phyloP scores from a whole-genome alignment of 2,888 invertebrate genomes.

The Sphaeridia pumilis region DNA sequence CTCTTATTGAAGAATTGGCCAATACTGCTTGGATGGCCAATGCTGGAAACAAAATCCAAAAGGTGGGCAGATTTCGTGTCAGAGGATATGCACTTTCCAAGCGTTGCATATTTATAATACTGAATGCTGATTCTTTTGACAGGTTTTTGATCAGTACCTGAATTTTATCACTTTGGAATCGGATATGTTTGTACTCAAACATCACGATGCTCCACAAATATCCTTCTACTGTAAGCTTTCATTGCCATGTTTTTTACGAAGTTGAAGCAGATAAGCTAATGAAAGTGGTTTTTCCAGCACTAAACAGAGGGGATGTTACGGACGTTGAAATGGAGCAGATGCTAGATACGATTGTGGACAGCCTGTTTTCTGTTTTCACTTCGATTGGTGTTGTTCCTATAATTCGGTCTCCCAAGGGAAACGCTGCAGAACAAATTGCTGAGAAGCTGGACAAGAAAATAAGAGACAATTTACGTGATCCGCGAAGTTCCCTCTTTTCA shows the following conservation, averaged over 20 bases:
- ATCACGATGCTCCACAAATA: slow-evolving; percentile 78
- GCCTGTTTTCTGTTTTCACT: slow-evolving; percentile 94
- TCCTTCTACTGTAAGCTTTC: slow-evolving; percentile 70
- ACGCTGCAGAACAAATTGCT: slow-evolving; percentile 97
- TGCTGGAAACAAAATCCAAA: slow-evolving; percentile 81
- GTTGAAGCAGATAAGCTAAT: not conserved
- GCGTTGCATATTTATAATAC: not conserved
- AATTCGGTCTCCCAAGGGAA: slow-evolving; percentile 82
- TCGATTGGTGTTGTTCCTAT: slow-evolving; percentile 88
- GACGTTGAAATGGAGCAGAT: slow-evolving; percentile 91
- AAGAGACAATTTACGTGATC: slow-evolving; percentile 90
- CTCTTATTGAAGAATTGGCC: slow-evolving; percentile 89
- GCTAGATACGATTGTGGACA: slow-evolving; percentile 89
- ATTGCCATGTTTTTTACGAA: not conserved
- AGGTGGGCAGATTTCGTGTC: slow-evolving; percentile 44
- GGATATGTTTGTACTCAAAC: slow-evolving; percentile 86
- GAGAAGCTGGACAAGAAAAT: slow-evolving; percentile 94
- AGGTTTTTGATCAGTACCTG: slow-evolving; percentile 93
- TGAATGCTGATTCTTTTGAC: slow-evolving; percentile 8
- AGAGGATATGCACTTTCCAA: not conserved
- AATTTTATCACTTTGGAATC: slow-evolving; percentile 98
- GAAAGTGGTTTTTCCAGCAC: slow-evolving; percentile 49
- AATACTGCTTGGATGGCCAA: slow-evolving; percentile 80
- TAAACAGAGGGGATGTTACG: slow-evolving; percentile 84
- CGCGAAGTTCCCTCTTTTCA: slow-evolving; percentile 88